These are phyloP conservation scores for Gymnogyps californianus DNA, from an alignment of 2,113 vertebrate species.

Conservation along the genomic window DNA sequence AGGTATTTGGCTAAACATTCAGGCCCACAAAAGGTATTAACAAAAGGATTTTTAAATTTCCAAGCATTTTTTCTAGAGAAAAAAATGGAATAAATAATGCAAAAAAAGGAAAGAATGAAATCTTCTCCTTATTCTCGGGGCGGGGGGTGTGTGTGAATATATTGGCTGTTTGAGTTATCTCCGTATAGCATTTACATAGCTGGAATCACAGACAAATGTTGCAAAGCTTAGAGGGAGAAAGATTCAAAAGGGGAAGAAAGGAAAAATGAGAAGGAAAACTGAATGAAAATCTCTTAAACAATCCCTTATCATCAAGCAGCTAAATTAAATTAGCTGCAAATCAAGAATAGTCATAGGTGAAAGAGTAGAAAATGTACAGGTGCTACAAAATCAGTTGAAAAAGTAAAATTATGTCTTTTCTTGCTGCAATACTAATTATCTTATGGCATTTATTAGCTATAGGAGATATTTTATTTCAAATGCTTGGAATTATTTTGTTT, in stretches of 20 bases:
- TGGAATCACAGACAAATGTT: background rate
- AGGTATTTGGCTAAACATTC: background rate
- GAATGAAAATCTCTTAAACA: rapidly evolving
- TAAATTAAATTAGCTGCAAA: background rate
- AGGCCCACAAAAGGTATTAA: background rate
- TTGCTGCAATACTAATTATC: background rate
- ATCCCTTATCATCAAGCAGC: background rate
- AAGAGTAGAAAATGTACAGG: background rate
- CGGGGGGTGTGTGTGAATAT: background rate
- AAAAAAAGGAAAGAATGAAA: background rate
- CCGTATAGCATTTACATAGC: background rate
- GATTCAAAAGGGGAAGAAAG: background rate
- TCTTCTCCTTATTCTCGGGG: background rate
- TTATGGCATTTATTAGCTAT: rapidly evolving
- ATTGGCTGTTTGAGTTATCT: background rate
- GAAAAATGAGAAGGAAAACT: background rate
- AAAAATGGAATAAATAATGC: background rate
- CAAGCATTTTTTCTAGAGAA: background rate
- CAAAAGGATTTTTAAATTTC: background rate
- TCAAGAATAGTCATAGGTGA: background rate
- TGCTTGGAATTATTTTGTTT: background rate
- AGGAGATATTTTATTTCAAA: background rate
- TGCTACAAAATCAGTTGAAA: background rate
- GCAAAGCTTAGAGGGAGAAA: background rate
- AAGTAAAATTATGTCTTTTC: background rate